Conservation (phyloP, 2,113 vertebrate genomes). For the Rhegmatorhina hoffmannsi region DNA sequence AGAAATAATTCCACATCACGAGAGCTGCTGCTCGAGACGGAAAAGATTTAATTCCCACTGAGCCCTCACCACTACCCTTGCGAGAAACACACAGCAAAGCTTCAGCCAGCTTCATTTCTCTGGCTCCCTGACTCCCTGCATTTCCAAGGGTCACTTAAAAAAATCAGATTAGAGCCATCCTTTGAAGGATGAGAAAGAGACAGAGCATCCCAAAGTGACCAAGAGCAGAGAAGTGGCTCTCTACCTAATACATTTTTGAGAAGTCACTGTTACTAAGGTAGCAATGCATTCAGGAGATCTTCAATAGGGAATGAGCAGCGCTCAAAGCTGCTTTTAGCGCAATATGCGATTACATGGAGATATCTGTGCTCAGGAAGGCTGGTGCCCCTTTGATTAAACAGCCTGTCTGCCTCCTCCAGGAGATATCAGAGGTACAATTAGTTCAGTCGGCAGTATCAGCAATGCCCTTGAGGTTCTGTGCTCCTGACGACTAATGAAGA, state of each 20-base stretch:
- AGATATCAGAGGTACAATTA: constrained; percentile 51
- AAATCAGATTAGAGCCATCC: neutral
- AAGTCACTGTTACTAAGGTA: neutral
- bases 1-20: fast-evolving
- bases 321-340: neutral
- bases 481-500: constrained; percentile 63
- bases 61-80: neutral
- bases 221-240: neutral
- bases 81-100: neutral
- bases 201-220: neutral
- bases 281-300: neutral
- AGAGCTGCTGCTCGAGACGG: neutral
- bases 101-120: neutral
- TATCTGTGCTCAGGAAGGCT: neutral
- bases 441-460: constrained; percentile 23
- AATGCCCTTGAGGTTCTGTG: constrained; percentile 57
- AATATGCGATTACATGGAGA: fast-evolving
- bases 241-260: neutral
- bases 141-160: neutral
- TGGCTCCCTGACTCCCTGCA: neutral
- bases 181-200: neutral
- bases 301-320: fast-evolving
- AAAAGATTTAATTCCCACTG: neutral
- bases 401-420: neutral
- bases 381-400: neutral